Conservation (phyloP, 2,797 vertebrate species). For the Hydrophis major region DNA sequence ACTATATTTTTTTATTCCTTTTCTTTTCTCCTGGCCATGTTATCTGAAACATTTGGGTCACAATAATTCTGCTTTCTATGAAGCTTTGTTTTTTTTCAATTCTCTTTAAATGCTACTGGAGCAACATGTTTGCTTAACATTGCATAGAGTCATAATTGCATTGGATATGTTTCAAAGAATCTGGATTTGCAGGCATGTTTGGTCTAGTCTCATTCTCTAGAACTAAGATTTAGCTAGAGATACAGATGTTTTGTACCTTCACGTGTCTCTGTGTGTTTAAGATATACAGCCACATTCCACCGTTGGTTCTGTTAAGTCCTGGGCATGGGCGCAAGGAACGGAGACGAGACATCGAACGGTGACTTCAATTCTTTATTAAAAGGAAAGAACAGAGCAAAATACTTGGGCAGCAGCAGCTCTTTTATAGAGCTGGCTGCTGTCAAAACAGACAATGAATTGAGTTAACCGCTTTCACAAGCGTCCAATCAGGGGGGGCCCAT, state of each 20-base stretch:
- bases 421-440: too few relatives aligned
- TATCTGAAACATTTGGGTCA: slow-evolving; percentile 13
- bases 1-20: neutral
- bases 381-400: too few relatives aligned
- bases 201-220: slow-evolving; percentile 14
- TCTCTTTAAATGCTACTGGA: neutral
- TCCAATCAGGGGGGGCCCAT: too few relatives aligned
- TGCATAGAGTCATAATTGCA: neutral
- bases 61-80: slow-evolving; percentile 27
- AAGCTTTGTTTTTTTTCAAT: neutral
- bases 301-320: neutral
- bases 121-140: slow-evolving; percentile 13
- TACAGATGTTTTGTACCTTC: neutral
- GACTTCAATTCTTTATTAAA: too few relatives aligned
- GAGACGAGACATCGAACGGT: too few relatives aligned
- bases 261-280: neutral
- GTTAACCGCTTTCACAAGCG: too few relatives aligned
- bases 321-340: too few relatives aligned
- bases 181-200: neutral
- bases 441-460: too few relatives aligned
- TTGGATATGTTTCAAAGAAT: slow-evolving; percentile 1
- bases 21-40: neutral
- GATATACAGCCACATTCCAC: neutral
- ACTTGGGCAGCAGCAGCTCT: too few relatives aligned
- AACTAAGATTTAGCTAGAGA: slow-evolving; percentile 21